phyloP scores from a whole-genome alignment of 1,140 invertebrate genomes.

The Hormaphis cornu region DNA sequence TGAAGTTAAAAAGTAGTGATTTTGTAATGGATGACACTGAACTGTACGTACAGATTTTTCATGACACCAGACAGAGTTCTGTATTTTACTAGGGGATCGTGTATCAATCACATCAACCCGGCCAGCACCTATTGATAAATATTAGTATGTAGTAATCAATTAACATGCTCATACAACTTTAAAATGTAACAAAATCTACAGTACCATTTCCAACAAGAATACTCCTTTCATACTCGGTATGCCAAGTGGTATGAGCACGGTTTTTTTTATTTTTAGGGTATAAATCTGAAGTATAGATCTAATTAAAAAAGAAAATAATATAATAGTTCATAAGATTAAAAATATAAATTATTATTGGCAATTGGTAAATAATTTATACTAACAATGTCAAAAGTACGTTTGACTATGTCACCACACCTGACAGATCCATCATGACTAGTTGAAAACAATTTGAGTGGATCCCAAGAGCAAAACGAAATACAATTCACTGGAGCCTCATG shows the following conservation, averaged over 20 bases:
- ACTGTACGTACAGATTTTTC: slow-evolving; percentile 36
- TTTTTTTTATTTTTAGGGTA: neutral
- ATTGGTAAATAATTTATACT: neutral
- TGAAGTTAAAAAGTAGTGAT: slow-evolving; percentile 36
- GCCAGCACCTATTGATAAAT: slow-evolving; percentile 34
- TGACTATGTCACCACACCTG: slow-evolving; percentile 34
- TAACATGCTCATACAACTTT: neutral
- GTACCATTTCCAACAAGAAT: slow-evolving; percentile 36
- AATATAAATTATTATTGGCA: neutral
- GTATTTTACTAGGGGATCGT: slow-evolving; percentile 11
- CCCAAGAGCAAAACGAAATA: slow-evolving; percentile 33
- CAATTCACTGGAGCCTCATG: slow-evolving; percentile 36
- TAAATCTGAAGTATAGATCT: slow-evolving; percentile 35
- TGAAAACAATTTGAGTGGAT: slow-evolving; percentile 35
- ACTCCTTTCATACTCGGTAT: slow-evolving; percentile 34
- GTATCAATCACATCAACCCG: slow-evolving; percentile 33
- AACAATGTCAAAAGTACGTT: slow-evolving; percentile 35
- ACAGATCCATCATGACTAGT: slow-evolving; percentile 38
- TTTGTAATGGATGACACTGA: slow-evolving; percentile 34
- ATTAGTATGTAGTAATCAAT: neutral
- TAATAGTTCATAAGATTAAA: neutral
- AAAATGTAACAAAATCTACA: neutral
- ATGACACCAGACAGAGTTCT: slow-evolving; percentile 32
- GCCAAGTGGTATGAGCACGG: slow-evolving; percentile 35
- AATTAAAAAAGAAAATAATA: slow-evolving; percentile 19